Evolutionary conservation across 1,140 invertebrate species (phyloP).

Genomic region (Drosophila busckii): DNA sequence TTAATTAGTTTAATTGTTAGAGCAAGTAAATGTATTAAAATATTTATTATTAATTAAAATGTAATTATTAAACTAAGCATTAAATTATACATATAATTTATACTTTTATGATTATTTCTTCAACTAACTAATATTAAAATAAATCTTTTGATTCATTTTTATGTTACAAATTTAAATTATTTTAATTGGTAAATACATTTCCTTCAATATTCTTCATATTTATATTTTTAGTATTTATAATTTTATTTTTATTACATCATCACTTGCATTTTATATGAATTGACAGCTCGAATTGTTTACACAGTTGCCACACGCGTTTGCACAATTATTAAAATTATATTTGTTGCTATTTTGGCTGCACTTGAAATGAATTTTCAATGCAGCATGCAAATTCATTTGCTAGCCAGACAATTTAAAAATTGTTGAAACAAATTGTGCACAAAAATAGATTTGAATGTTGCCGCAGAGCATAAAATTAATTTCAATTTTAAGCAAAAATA

Average conservation of each 20-base stretch:
- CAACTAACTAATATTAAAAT: no score
- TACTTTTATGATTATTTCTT: no score
- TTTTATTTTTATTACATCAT: constrained; percentile 3
- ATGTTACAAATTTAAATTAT: no score
- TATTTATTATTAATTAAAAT: no score
- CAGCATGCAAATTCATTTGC: constrained; percentile 20
- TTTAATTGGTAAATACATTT: no score
- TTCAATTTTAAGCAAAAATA: background rate
- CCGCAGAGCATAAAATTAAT: background rate
- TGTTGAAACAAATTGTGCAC: constrained; percentile 8
- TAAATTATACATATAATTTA: no score
- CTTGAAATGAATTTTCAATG: constrained; percentile 5
- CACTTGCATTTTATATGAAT: no score
- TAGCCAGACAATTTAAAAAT: constrained; percentile 11
- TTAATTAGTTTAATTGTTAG: no score
- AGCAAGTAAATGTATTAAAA: no score
- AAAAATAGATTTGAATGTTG: background rate
- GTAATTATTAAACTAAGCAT: no score
- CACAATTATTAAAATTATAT: constrained; percentile 10
- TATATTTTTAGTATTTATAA: constrained; percentile 1
- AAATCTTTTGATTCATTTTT: no score
- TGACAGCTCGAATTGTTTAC: constrained; percentile 20
- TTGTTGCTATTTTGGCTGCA: background rate
- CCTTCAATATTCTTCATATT: no score
- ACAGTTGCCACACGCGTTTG: constrained; percentile 7